phyloP scores from a whole-genome alignment of 1,140 invertebrate genomes.

The Drosophila rufa region DNA sequence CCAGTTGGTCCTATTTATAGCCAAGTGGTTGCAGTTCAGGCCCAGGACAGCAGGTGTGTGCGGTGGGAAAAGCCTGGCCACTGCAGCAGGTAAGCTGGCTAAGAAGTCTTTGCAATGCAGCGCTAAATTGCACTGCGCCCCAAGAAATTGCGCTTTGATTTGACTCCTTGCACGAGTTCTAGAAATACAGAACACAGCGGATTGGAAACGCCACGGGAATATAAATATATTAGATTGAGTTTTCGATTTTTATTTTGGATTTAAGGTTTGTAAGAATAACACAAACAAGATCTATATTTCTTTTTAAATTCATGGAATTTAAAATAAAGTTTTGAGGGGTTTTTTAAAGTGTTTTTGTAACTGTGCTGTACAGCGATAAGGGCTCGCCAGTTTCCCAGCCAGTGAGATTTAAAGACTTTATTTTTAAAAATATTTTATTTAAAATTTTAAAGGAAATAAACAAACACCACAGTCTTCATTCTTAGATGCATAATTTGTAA shows the following conservation, averaged over 20 bases:
- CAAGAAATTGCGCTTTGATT: constrained; percentile 17
- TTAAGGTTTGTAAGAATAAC: too few relatives aligned
- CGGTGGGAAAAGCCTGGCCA: constrained; percentile 12
- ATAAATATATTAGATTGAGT: neutral
- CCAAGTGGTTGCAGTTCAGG: constrained; percentile 26
- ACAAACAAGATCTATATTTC: too few relatives aligned
- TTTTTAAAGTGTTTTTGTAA: too few relatives aligned
- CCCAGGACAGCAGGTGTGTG: neutral
- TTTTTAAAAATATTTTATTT: too few relatives aligned
- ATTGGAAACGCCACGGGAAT: neutral
- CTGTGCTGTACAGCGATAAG: too few relatives aligned
- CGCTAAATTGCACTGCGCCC: constrained; percentile 26
- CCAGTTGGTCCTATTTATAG: constrained; percentile 53
- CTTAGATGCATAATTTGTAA: neutral
- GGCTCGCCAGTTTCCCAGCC: neutral
- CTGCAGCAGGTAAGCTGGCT: constrained; percentile 5
- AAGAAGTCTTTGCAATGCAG: constrained; percentile 17
- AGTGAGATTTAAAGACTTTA: neutral
- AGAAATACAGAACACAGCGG: neutral
- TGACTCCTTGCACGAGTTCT: constrained; percentile 7
- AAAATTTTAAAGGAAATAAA: neutral
- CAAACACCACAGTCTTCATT: neutral
- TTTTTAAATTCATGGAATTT: too few relatives aligned
- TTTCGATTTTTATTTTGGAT: neutral
- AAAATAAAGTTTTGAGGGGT: too few relatives aligned